Evolutionary conservation across 2,888 invertebrate species (phyloP), one percentile per base, ranked within the genome.

Genomic region (Nymphalis polychloros): DNA sequence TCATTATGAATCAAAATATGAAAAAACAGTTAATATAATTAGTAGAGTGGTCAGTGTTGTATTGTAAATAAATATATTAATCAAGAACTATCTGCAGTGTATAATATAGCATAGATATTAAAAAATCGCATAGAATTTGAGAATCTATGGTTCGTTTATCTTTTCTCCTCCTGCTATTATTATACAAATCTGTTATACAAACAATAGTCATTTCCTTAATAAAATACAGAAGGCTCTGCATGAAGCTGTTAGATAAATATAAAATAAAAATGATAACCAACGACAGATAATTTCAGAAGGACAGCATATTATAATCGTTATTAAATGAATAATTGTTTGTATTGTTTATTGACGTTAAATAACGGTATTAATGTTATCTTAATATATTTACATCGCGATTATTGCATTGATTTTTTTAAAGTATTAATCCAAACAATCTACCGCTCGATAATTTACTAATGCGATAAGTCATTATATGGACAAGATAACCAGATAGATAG

Each of bases 281-380:
- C 35, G 47, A n/a, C 17, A 47, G 17, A 23, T n/a, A 27, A 66
- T 53, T 49, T 6, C 47, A 35, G n/a, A 49, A 69, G 66, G 63
- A 63, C 65, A 60, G 63, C 63, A 60, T 53, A 41, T 59, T 47
- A 19, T 68, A 68, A 68, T 71, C 71, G 47, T 16, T 17, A 53
- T 8, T 48, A 23, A 8, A 47, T 60, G 8, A 31, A 31, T 17
- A 17, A 31, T 47, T 60, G 7, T 48, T 46, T 53, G 35, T 17
- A 27, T 31, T 47, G 47, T 52, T 60, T 31, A 35, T 31, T 50
- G 20, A 60, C 35, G 60, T 48, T 61, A 3, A 61, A 57, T 46
- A 57, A 59, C 16, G 48, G 68, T 41, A 68, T 64, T 70, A 70
- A 41, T 20, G 20, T 68, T 64, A 70, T 70, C 70, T 59, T 53